Base-by-base conservation (phyloP, 2,797 vertebrate species). In the Novumbra hubbsi region DNA sequence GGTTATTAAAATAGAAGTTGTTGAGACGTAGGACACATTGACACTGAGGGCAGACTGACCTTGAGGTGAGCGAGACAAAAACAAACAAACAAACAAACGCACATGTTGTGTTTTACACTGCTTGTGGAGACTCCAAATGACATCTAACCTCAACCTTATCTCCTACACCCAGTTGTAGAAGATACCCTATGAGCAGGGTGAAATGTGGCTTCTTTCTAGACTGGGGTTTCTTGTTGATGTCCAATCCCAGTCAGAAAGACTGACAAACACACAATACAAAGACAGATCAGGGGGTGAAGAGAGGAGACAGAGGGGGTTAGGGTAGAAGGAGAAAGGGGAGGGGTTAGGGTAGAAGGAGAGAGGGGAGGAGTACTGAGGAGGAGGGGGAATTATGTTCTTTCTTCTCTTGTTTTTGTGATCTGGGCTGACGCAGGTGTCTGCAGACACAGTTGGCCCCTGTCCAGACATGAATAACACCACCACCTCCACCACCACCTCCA, bases 401-500 rank as follows among this genome's bases (percentile, higher is more conserved):
- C 81, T 77, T 65, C 70, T 77, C 75, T 84, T 90, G 84, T 92
- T 92, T 90, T 89, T 85, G 34, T 77, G 76, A 66, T 78, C 71
- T 62, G n/a, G 62, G 80, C 79, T 86, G 85, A 89, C 76, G 80
- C 88, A 91, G 90, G 89, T 90, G 87, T 88, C 84, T 88, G 77
- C 83, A 87, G 84, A 89, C 85, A 83, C 68, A 78, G 64, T 76
- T 90, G 91, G 88, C 77, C 8, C 82, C 73, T 24, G 78, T 85
- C 88, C 88, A 90, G 81, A 86, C 89, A 87, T 90, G 83, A 86
- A 89, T 91, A 90, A 85, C 84, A 83, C 79, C 83, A 72, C 19
- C n/a, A 82, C 80, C 64, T 41, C 85, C 84, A 82, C 78, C 79
- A 79, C 80, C 41, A 82, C 78, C 79, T 78, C 80, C 41, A 78